phyloP scores from a whole-genome alignment of 2,888 invertebrate genomes.

The Lasioglossum figueresi region DNA sequence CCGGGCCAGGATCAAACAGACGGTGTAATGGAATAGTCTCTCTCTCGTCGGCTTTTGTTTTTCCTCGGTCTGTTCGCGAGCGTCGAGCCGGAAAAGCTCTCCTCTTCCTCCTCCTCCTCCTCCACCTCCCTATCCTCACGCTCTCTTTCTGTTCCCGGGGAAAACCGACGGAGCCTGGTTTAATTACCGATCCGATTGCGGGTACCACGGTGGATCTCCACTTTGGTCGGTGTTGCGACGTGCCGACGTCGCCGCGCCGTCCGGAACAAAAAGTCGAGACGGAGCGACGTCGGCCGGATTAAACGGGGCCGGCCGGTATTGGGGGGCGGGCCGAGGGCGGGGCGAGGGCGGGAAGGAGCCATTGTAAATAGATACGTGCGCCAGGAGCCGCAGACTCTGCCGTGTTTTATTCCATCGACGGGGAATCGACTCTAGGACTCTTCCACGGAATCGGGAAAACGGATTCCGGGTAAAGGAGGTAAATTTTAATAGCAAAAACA shows the following conservation, averaged over 20 bases:
- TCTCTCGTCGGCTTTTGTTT: slow-evolving; percentile 46
- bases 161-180: slow-evolving; percentile 42
- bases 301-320: slow-evolving; percentile 25
- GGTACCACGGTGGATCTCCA: slow-evolving; percentile 28
- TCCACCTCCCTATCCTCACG: background rate
- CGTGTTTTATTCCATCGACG: slow-evolving; percentile 29
- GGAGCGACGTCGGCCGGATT: slow-evolving; percentile 43
- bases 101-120: background rate
- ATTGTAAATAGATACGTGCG: slow-evolving; percentile 53
- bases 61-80: slow-evolving; percentile 42
- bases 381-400: background rate
- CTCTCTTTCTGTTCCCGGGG: slow-evolving; percentile 27
- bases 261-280: slow-evolving; percentile 51
- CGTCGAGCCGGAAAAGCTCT: slow-evolving; percentile 55
- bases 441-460: background rate
- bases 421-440: slow-evolving; percentile 29
- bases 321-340: background rate
- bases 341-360: slow-evolving; percentile 15
- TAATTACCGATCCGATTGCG: slow-evolving; percentile 64
- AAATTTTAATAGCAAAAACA: background rate
- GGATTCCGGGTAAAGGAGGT: background rate
- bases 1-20: slow-evolving; percentile 48
- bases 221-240: slow-evolving; percentile 41
- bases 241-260: slow-evolving; percentile 42
- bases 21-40: slow-evolving; percentile 58